Conservation (phyloP, 92 coral and sea anemone species). For the Epizoanthus stellaris region DNA sequence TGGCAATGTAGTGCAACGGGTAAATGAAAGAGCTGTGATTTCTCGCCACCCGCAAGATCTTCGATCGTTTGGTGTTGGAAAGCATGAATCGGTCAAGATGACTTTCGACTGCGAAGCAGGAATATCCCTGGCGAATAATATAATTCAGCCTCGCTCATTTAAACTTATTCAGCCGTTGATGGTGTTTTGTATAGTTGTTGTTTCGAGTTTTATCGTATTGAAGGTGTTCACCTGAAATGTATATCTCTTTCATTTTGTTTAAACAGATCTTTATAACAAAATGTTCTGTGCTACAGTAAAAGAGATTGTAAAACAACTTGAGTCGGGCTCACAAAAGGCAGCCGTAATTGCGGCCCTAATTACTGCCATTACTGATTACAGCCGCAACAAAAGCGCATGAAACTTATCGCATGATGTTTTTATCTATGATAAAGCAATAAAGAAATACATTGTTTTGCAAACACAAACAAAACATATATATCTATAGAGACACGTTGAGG, state of each 20-base stretch:
- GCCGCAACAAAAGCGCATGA: conserved; percentile 28
- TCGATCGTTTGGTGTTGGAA: conserved; percentile 43
- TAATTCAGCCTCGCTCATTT: background rate
- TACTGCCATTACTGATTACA: background rate
- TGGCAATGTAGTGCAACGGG: conserved; percentile 30
- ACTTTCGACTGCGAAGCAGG: conserved; percentile 4
- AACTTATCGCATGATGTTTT: conserved; percentile 22
- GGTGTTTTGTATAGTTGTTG: too few species aligned
- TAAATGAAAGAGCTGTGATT: conserved; percentile 34
- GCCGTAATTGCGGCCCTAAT: background rate
- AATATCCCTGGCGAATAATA: background rate
- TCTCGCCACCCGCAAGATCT: conserved; percentile 52
- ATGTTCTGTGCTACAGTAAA: background rate
- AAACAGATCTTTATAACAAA: too few species aligned
- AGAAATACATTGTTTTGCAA: conserved; percentile 33
- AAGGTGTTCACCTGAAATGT: too few species aligned
- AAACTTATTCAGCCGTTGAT: too few species aligned
- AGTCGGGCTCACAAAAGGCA: background rate
- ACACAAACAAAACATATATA: conserved; percentile 33
- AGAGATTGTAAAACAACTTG: background rate
- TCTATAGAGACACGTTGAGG: conserved; percentile 30
- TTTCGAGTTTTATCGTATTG: too few species aligned
- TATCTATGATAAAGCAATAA: conserved; percentile 4
- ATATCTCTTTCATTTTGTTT: too few species aligned
- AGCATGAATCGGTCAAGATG: background rate